Base-by-base conservation (phyloP, 2,797 vertebrate species). In the Thunnus albacares region DNA sequence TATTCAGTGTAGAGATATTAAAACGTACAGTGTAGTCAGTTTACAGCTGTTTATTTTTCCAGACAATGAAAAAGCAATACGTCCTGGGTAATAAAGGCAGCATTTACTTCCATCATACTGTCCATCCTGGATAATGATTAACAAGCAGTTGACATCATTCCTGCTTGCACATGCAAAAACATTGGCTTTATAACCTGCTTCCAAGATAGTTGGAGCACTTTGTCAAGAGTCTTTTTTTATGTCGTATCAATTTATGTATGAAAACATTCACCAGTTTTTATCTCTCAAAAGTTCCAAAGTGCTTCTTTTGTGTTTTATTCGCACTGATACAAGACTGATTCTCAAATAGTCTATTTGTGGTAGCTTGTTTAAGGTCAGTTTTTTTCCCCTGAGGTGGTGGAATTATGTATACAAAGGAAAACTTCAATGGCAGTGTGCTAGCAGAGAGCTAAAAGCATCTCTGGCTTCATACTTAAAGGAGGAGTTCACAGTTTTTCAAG, bases 111-210 rank as follows among this genome's bases (percentile, higher is more conserved):
- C 67, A 66, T 30, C 28, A 30, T 30, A 30, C 28, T 30, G 28
- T 30, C 28, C 28, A 30, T 30, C 28, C 11, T 64, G 62, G 64
- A 20, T 64, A 91, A 91, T 92, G 59, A 89, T 89, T 91, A 87
- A 92, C 86, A 61, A 56, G 38, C 17, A 80, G 57, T 38, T 91
- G 87, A 89, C 82, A 89, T 90, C 83, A 86, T 71, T 64, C 5
- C 82, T 71, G 75, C 76, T 73, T 57, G 53, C 41, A 45, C 28
- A 67, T 75, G 51, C 20, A 17, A 71, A 77, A 75, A 20, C 17
- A 53, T 2, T 7, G 28, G 41, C 58, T 67, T 71, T 24, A 58
- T 47, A 20, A 47, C 51, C 41, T 30, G 30, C 24, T 49, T 80
- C 59, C 43, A 5, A 35, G 18, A 20, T 2, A 4, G 18, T 11